Percentiles rank a stretch among this genome's conserved stretches.
These are phyloP conservation scores for Cuniculus paca DNA, from an alignment of 2,797 vertebrate species.

Conservation along the genomic window DNA sequence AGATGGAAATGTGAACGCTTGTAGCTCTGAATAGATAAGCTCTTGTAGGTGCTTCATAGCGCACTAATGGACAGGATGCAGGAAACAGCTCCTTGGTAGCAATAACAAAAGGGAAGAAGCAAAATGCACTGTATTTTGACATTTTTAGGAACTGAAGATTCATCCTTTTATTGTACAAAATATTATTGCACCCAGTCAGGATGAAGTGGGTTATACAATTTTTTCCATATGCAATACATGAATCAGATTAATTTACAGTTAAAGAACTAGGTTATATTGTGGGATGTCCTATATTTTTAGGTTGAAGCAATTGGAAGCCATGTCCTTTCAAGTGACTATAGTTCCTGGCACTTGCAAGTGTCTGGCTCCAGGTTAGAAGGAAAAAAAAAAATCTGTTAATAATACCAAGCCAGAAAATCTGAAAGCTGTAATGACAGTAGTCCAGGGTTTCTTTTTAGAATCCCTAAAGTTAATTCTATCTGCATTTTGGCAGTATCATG, in stretches of 20 bases:
- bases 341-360: not conserved
- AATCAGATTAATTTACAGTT: not conserved
- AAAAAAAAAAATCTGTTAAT: not conserved
- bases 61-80: not conserved
- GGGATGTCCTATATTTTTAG: not conserved
- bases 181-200: not conserved
- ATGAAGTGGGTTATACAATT: not conserved
- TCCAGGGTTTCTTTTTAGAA: not conserved
- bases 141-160: not conserved
- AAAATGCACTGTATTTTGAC: not conserved
- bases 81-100: not conserved
- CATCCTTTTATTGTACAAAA: not conserved
- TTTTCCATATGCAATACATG: not conserved
- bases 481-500: not conserved
- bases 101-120: not conserved
- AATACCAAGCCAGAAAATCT: not conserved
- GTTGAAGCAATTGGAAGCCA: not conserved
- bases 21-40: not conserved
- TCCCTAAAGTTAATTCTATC: not conserved
- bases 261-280: not conserved
- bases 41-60: not conserved
- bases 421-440: not conserved
- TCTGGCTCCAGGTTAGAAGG: not conserved
- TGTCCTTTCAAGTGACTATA: not conserved
- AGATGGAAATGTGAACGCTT: not conserved